phyloP scores from a whole-genome alignment of 2,797 vertebrate genomes.

The Alcedo atthis region DNA sequence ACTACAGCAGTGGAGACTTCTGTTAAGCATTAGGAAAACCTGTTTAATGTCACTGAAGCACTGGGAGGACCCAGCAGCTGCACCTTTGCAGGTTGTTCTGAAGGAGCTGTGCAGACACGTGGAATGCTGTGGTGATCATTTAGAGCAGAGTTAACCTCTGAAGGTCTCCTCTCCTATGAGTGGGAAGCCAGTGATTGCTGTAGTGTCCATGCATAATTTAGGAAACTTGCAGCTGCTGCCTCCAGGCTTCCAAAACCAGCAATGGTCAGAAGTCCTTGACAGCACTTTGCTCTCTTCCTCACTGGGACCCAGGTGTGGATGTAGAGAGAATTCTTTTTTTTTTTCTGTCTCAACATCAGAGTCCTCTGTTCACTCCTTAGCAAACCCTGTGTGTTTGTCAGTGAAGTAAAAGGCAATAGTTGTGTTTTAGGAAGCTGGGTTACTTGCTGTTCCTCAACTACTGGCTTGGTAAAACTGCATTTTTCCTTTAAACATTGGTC shows the following conservation, averaged over 20 bases:
- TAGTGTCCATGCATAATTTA: slow-evolving; percentile 33
- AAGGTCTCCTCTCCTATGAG: background rate
- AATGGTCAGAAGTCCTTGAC: slow-evolving; percentile 1
- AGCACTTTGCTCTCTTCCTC: background rate
- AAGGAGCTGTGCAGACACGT: background rate
- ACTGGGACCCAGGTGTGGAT: background rate
- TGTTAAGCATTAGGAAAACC: background rate
- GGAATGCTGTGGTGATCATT: background rate
- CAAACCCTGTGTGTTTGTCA: background rate
- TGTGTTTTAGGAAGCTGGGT: background rate
- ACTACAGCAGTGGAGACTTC: background rate
- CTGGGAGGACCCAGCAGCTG: background rate
- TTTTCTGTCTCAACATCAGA: background rate
- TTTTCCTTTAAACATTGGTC: background rate
- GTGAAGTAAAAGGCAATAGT: background rate
- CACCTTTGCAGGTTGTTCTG: background rate
- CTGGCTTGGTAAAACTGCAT: background rate
- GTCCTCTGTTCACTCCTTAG: background rate
- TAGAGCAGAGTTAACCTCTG: background rate
- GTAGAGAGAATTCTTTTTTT: background rate
- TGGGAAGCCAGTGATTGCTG: background rate
- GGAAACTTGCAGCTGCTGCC: slow-evolving; percentile 9
- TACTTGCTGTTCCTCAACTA: background rate
- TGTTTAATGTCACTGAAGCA: background rate
- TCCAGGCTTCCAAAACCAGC: background rate